Evolutionary conservation across 2,113 vertebrate species (phyloP), one percentile per base, ranked within the genome.

Genomic region (Cygnus buccinator): DNA sequence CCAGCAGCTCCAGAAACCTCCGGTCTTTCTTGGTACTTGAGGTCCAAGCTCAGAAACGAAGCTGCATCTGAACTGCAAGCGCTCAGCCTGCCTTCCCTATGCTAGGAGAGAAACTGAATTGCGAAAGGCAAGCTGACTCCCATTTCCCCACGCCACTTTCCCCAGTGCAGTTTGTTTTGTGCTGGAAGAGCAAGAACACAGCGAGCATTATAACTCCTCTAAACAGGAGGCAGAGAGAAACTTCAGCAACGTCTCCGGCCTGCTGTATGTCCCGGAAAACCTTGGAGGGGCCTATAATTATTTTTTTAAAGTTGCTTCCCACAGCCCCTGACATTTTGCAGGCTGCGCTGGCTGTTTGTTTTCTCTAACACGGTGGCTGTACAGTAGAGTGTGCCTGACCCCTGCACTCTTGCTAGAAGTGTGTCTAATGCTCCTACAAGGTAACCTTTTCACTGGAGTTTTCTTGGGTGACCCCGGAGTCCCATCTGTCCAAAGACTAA

Each of bases 251-350:
- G 71, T 6, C 21, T 73, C 59, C 91, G 84, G 74, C 70, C 80
- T 46, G 46, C 73, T 74, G 31, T 22, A 3, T 15, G 21, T 63
- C 93, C 87, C 72, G 86, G 61, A 91, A 93, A 97, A 39, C 58
- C 84, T 82, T 35, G 2, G n/a, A 25, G 61, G 77, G 73, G 61
- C 70, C 86, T 82, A 81, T 62, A 80, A 91, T 84, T 81, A 84
- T 95, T 97, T 95, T 91, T 86, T 26, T 76, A 66, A 94, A 94
- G 88, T 31, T 28, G 17, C 93, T 96, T 94, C 95, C 96, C 95
- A 82, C 87, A 65, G 87, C 10, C 68, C 59, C 79, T 90, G 94
- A 92, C 68, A 48, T 33, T 90, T 39, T 73, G 84, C 84, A 79
- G 66, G 61, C 67, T 46, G 85, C 44, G 82, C 65, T 58, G 80